phyloP scores from a whole-genome alignment of 2,113 vertebrate genomes.

The Pleuronectes platessa region DNA sequence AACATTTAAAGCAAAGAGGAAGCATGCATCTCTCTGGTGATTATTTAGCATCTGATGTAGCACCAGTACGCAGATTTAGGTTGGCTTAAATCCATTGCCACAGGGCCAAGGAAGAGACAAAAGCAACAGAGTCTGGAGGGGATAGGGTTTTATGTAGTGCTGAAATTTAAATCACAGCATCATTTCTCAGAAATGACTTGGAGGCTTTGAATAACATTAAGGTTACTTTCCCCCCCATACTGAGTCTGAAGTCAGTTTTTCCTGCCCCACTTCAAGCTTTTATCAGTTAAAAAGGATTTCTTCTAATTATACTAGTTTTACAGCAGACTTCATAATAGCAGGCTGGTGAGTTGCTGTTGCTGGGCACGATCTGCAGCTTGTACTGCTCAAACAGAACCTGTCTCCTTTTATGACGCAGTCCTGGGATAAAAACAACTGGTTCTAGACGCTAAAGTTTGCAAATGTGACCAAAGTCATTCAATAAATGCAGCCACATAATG shows the following conservation, averaged over 20 bases:
- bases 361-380: too few species aligned
- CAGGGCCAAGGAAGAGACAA: slow-evolving; percentile 59
- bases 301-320: neutral
- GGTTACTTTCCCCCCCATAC: slow-evolving; percentile 14
- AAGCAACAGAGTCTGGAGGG: slow-evolving; percentile 62
- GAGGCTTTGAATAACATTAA: slow-evolving; percentile 67
- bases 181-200: slow-evolving; percentile 47
- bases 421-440: neutral
- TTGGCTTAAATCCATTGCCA: slow-evolving; percentile 72
- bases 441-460: too few species aligned
- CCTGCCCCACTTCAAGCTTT: slow-evolving; percentile 30
- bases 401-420: too few species aligned
- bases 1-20: slow-evolving; percentile 63
- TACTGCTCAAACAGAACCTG: too few species aligned
- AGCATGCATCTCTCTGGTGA: slow-evolving; percentile 64
- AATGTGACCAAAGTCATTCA: too few species aligned
- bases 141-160: slow-evolving; percentile 48
- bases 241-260: slow-evolving; percentile 34
- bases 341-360: neutral
- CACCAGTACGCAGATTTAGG: slow-evolving; percentile 65
- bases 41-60: slow-evolving; percentile 67
- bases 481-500: too few species aligned
- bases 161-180: slow-evolving; percentile 56
- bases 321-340: slow-evolving; percentile 2
- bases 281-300: neutral